Percentiles rank a stretch among this genome's conserved stretches.
phyloP scores from a whole-genome alignment of 2,888 invertebrate species.

The Calephelis perditalis region DNA sequence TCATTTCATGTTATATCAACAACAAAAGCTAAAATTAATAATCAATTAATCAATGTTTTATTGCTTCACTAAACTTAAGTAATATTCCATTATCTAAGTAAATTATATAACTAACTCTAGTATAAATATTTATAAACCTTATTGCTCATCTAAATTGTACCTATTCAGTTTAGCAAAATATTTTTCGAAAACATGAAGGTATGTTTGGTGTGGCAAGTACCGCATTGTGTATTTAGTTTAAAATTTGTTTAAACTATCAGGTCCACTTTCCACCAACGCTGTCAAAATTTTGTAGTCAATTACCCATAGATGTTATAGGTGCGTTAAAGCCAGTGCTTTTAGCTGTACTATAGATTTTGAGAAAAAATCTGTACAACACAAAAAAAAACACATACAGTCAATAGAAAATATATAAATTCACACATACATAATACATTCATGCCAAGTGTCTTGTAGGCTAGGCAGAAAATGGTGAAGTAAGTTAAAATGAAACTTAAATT shows the following conservation, averaged over 20 bases:
- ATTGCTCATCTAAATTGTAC: conserved; percentile 75
- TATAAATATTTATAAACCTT: conserved; percentile 61
- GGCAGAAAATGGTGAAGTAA: no score
- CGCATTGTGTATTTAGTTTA: conserved; percentile 7
- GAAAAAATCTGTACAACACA: no score
- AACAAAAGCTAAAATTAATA: conserved; percentile 16
- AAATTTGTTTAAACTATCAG: conserved; percentile 8
- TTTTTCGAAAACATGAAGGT: conserved; percentile 23
- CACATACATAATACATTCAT: no score
- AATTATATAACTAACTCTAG: conserved; percentile 59
- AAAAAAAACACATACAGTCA: no score
- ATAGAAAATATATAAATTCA: no score
- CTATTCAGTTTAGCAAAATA: conserved; percentile 59
- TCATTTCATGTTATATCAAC: conserved; percentile 17
- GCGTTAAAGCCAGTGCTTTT: no score
- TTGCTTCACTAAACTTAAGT: conserved; percentile 64
- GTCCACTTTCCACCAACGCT: conserved; percentile 6
- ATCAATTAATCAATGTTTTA: conserved; percentile 35
- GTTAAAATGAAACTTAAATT: no score
- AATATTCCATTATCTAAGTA: conserved; percentile 74
- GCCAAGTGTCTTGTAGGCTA: no score
- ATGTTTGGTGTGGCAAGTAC: conserved; percentile 1
- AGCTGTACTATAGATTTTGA: no score
- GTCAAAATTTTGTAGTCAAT: background rate
- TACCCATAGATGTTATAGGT: no score